phyloP scores from a whole-genome alignment of 2,113 vertebrate genomes.

The Caranx ignobilis region DNA sequence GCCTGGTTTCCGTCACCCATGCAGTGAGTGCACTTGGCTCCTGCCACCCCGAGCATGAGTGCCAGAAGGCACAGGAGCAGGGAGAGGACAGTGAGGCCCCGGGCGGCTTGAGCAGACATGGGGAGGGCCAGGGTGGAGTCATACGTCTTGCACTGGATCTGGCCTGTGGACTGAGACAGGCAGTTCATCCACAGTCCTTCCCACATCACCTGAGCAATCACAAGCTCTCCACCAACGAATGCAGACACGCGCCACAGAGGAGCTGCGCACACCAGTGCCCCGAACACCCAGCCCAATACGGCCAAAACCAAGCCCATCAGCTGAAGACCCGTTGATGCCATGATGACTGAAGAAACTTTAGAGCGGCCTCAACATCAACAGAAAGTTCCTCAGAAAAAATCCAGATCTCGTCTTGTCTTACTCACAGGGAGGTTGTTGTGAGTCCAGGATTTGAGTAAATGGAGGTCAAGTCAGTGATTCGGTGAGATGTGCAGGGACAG shows the following conservation, averaged over 20 bases:
- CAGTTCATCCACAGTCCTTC: slow-evolving; percentile 94
- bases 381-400: not conserved
- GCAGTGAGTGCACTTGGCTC: slow-evolving; percentile 90
- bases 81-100: slow-evolving; percentile 84
- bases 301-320: slow-evolving; percentile 85
- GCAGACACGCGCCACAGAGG: slow-evolving; percentile 90
- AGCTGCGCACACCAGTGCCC: slow-evolving; percentile 83
- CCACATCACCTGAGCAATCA: slow-evolving; percentile 89
- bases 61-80: slow-evolving; percentile 86
- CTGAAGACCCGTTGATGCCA: slow-evolving; percentile 89
- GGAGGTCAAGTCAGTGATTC: slow-evolving; percentile 47
- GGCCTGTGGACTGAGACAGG: slow-evolving; percentile 86
- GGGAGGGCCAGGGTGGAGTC: slow-evolving; percentile 89
- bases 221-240: slow-evolving; percentile 89
- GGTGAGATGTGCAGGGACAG: slow-evolving; percentile 77
- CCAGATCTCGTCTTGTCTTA: not conserved
- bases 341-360: slow-evolving; percentile 40
- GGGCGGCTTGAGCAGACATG: slow-evolving; percentile 83
- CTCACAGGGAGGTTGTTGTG: not conserved
- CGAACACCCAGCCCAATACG: slow-evolving; percentile 85
- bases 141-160: slow-evolving; percentile 87
- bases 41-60: slow-evolving; percentile 82
- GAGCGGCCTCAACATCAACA: not conserved
- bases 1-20: slow-evolving; percentile 79
- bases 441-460: not conserved